Evolutionary conservation across 2,888 invertebrate species (phyloP), one percentile per base, ranked within the genome.

Genomic region (Megamerina dolium): DNA sequence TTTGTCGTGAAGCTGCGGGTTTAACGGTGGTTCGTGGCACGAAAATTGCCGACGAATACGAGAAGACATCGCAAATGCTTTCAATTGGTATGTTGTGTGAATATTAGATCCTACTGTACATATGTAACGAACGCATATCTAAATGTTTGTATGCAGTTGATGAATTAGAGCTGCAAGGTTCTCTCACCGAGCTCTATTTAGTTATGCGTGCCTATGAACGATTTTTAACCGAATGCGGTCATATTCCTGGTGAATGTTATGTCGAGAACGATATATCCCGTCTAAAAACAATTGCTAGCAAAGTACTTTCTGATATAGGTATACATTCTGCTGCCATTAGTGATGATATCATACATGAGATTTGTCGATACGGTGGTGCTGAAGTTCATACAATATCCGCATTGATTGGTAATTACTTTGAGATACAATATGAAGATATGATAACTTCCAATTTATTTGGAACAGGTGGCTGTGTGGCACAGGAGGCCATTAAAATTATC

Each of bases 371-470:
- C 72, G 97, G 96, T 10, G 95, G 92, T 9, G 82, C 89, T 9
- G 96, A 99, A 72, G 75, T 97, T 46, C 97, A 97, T 70, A 87
- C 92, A 21, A 82, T 97, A 10, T 92, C 96, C 10, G 87, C 97
- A 5, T 90, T 89, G 65, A 75, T 95, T 53, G 85, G 83, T 77
- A 64, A 61, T 49, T 37, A 40, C 23, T 31, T 38, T 2, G 30
- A 37, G 26, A 13, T 29, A 6, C 6, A 23, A 23, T 23, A 8
- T 23, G 23, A 23, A 8, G 23, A 23, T 10, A 23, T 10, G 10
- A 23, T 23, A 8, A 23, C n/a, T n/a, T n/a, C n/a, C n/a, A n/a
- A n/a, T n/a, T n/a, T n/a, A n/a, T n/a, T n/a, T 39, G 5, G n/a
- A 13, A 47, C 66, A 70, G 90, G 87, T 50, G 97, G 96, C 4